A percentile compares a stretch with the other conserved stretches of the same genome.
These are phyloP conservation scores for Cephus pulcher DNA, from an alignment of 2,888 invertebrate genomes.

Conservation along the genomic window DNA sequence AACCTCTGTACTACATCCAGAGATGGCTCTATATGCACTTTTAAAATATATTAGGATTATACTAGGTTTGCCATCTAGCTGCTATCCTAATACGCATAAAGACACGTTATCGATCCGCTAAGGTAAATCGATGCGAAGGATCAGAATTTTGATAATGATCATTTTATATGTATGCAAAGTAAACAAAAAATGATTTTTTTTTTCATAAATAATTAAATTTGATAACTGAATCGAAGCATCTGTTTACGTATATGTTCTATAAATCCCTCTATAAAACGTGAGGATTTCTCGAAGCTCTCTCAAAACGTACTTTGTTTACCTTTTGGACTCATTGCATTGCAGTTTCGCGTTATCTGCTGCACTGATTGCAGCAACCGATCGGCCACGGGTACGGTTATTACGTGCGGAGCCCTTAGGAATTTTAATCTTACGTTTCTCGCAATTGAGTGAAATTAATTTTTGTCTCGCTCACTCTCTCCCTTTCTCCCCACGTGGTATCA, in stretches of 20 bases:
- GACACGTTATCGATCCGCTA: neutral
- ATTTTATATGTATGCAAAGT: neutral
- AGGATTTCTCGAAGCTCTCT: neutral
- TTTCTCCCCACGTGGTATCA: neutral
- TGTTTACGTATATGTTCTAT: neutral
- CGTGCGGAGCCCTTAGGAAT: neutral
- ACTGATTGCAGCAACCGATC: neutral
- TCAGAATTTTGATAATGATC: neutral
- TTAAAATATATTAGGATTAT: neutral
- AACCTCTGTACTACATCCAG: neutral
- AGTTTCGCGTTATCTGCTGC: neutral
- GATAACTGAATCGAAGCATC: neutral
- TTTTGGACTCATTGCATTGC: neutral
- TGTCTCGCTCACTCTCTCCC: neutral
- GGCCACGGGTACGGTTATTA: neutral
- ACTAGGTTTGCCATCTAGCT: neutral
- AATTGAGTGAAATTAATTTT: neutral
- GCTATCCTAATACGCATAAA: neutral
- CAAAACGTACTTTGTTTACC: neutral
- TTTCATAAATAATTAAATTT: neutral
- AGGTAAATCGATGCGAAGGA: neutral
- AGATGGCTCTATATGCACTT: neutral
- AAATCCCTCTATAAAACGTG: neutral
- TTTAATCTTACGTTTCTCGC: neutral
- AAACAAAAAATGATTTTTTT: neutral